phyloP scores from a whole-genome alignment of 2,113 vertebrate genomes.

The Podarcis cretensis region DNA sequence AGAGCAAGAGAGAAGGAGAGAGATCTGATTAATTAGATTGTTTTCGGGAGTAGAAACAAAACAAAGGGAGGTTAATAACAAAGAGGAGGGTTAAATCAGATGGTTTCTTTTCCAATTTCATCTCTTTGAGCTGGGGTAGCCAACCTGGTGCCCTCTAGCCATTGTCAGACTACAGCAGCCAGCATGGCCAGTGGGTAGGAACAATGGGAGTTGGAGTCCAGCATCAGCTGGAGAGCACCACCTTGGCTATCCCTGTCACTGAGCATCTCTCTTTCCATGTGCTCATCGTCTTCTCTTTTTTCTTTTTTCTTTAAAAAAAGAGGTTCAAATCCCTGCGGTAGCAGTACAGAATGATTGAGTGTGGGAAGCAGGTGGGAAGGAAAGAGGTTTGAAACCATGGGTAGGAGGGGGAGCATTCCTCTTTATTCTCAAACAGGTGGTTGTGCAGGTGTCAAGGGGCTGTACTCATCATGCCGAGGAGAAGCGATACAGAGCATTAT shows the following conservation, averaged over 20 bases:
- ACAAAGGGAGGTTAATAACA: neutral
- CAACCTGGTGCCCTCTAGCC: neutral
- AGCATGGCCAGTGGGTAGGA: too few species aligned
- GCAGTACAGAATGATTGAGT: conserved; percentile 68
- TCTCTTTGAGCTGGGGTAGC: conserved; percentile 35
- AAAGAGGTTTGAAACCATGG: conserved; percentile 56
- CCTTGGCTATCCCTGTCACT: too few species aligned
- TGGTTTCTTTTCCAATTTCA: conserved; percentile 49
- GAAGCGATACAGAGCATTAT: conserved; percentile 54
- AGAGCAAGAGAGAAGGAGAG: conserved; percentile 83
- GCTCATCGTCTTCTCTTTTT: neutral
- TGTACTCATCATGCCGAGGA: conserved; percentile 35
- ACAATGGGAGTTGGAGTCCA: too few species aligned
- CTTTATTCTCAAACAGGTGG: neutral
- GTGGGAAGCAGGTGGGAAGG: conserved; percentile 67
- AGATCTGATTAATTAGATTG: conserved; percentile 89
- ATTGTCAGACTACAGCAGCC: neutral
- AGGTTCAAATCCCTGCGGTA: conserved; percentile 68
- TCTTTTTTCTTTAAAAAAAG: neutral
- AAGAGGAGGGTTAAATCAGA: conserved; percentile 22
- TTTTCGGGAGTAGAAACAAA: conserved; percentile 31
- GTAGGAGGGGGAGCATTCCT: conserved; percentile 57
- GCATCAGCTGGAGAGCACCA: too few species aligned
- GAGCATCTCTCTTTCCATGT: conserved; percentile 32
- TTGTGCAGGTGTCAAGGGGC: neutral